Percentiles rank a stretch among this genome's conserved stretches.
These are phyloP conservation scores for Caenorhabditis macrosperma DNA, from an alignment of 2,888 invertebrate species.

Conservation along the genomic window DNA sequence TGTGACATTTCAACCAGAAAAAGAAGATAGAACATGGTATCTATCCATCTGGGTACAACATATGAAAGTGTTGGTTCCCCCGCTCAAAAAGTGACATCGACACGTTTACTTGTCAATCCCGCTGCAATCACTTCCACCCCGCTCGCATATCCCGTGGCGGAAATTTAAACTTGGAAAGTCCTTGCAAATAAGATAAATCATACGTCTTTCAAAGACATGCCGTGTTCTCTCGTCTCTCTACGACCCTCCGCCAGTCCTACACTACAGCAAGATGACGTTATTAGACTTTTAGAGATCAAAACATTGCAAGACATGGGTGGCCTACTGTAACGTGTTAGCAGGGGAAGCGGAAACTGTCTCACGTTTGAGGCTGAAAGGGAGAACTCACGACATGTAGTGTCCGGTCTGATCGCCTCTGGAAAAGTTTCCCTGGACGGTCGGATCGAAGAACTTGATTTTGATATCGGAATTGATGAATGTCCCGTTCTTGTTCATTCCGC, in stretches of 20 bases:
- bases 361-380: constrained; percentile 5
- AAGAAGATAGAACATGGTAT: not conserved
- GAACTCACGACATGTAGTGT: constrained; percentile 53
- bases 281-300: constrained; percentile 65
- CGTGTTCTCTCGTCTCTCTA: constrained; percentile 40
- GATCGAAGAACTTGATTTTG: constrained; percentile 53
- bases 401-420: constrained; percentile 22
- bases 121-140: not conserved
- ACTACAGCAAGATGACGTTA: constrained; percentile 58
- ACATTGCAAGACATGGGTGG: constrained; percentile 41
- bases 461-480: constrained; percentile 48
- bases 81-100: constrained; percentile 12
- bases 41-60: constrained; percentile 29
- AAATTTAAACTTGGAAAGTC: constrained; percentile 44
- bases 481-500: constrained; percentile 49
- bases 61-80: constrained; percentile 9
- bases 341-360: constrained; percentile 10
- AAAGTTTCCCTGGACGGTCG: constrained; percentile 51
- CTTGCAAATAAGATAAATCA: constrained; percentile 35
- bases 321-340: constrained; percentile 21
- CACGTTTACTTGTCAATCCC: constrained; percentile 16
- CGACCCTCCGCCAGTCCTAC: constrained; percentile 17
- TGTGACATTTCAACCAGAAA: not conserved
- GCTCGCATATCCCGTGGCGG: constrained; percentile 24
- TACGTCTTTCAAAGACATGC: constrained; percentile 49